Evolutionary conservation across 2,797 vertebrate genomes (phyloP).

Genomic region (Coracias cyanogaster): DNA sequence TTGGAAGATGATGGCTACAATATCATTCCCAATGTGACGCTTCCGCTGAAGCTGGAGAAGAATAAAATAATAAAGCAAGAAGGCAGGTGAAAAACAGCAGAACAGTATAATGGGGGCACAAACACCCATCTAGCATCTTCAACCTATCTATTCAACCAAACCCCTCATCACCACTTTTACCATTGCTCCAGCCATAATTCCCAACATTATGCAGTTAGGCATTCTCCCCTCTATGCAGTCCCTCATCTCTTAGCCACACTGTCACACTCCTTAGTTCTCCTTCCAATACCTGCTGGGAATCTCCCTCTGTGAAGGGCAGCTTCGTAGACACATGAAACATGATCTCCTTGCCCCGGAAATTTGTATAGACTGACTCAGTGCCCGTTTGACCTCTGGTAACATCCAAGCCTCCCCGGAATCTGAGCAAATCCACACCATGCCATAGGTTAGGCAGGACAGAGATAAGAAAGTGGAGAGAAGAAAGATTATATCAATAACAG

Average conservation of each 20-base stretch:
- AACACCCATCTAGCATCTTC: not conserved
- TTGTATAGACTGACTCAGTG: conserved; percentile 88
- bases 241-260: not conserved
- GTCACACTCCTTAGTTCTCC: not conserved
- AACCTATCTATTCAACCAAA: not conserved
- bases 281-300: conserved; percentile 88
- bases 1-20: conserved; percentile 91
- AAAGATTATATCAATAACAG: not conserved
- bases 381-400: conserved; percentile 92
- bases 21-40: conserved; percentile 94
- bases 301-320: conserved; percentile 91
- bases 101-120: not conserved
- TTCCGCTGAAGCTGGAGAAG: conserved; percentile 89
- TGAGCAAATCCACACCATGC: conserved; percentile 37
- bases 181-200: not conserved
- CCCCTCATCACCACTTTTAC: not conserved
- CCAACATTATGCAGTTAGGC: not conserved
- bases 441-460: not conserved
- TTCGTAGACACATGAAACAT: conserved; percentile 95
- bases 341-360: conserved; percentile 89
- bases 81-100: not conserved
- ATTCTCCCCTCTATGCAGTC: not conserved
- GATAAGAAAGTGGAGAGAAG: not conserved
- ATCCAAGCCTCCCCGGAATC: conserved; percentile 92
- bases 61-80: not conserved